Evolutionary conservation across 2,113 vertebrate genomes (phyloP).

Genomic region (Phalacrocorax aristotelis): DNA sequence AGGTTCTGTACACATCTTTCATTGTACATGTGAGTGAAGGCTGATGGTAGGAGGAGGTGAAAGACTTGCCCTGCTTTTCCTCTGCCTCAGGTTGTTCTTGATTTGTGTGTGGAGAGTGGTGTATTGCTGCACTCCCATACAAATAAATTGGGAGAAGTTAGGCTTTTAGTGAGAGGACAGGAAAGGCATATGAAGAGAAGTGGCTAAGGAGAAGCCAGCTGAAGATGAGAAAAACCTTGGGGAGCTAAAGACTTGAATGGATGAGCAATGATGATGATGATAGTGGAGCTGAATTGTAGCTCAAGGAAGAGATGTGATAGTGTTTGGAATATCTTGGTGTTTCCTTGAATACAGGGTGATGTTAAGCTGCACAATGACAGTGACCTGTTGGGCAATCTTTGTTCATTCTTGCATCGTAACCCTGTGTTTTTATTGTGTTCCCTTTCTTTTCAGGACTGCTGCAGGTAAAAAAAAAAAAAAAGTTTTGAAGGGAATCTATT

Average conservation of each 20-base stretch:
- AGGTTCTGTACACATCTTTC: background rate
- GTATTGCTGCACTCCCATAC: background rate
- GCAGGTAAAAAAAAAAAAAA: background rate
- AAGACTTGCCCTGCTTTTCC: background rate
- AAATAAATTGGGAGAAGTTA: background rate
- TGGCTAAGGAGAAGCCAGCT: background rate
- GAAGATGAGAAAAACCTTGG: background rate
- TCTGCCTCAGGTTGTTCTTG: background rate
- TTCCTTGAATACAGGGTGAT: background rate
- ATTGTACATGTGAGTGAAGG: background rate
- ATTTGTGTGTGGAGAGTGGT: background rate
- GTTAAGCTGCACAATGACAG: background rate
- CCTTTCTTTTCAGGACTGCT: background rate
- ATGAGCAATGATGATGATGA: background rate
- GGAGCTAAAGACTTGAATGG: background rate
- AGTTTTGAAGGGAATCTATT: background rate
- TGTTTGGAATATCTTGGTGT: background rate
- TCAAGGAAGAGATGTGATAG: background rate
- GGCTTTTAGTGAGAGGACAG: background rate
- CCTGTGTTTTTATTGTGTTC: background rate
- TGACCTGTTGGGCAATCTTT: background rate
- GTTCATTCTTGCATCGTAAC: background rate
- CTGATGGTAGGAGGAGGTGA: background rate
- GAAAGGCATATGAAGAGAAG: background rate
- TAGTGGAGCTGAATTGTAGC: background rate